These are phyloP conservation scores for Phaenicophaeus curvirostris DNA, from an alignment of 2,797 vertebrate genomes.

Conservation along the genomic window DNA sequence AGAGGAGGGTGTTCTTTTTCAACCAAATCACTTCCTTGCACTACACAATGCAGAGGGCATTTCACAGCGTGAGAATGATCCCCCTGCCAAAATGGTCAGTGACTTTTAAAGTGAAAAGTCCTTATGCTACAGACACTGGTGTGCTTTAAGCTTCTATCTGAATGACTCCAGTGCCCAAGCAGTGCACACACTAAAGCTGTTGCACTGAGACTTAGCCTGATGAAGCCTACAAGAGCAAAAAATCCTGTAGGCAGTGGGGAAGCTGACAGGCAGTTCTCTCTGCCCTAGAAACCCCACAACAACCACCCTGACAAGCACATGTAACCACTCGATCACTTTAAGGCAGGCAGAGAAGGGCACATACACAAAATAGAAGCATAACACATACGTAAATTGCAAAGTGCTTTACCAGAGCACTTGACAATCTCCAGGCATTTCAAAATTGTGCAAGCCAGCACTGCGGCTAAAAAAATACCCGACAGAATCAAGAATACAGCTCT, in stretches of 20 bases:
- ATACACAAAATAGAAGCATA: not conserved
- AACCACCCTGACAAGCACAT: not conserved
- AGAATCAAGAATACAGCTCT: not conserved
- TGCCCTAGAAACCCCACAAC: not conserved
- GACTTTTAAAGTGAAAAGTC: conserved; percentile 12
- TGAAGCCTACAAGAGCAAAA: not conserved
- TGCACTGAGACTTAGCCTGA: not conserved
- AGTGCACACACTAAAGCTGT: not conserved
- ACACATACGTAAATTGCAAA: fast-evolving
- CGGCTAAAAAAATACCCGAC: not conserved
- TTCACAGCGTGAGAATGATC: conserved; percentile 55
- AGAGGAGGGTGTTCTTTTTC: conserved; percentile 26
- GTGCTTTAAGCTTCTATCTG: not conserved
- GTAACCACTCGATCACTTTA: not conserved
- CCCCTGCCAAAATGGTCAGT: conserved; percentile 1
- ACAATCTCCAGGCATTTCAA: not conserved
- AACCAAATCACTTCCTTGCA: conserved; percentile 35
- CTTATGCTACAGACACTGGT: not conserved
- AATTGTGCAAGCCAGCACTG: not conserved
- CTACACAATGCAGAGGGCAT: conserved; percentile 45
- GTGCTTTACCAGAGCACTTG: not conserved
- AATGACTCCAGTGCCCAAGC: not conserved
- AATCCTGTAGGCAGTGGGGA: not conserved
- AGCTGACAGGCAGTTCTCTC: not conserved
- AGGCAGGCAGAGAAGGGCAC: not conserved